Base-by-base conservation (phyloP, 2,888 invertebrate species). In the Crioceris asparagi region DNA sequence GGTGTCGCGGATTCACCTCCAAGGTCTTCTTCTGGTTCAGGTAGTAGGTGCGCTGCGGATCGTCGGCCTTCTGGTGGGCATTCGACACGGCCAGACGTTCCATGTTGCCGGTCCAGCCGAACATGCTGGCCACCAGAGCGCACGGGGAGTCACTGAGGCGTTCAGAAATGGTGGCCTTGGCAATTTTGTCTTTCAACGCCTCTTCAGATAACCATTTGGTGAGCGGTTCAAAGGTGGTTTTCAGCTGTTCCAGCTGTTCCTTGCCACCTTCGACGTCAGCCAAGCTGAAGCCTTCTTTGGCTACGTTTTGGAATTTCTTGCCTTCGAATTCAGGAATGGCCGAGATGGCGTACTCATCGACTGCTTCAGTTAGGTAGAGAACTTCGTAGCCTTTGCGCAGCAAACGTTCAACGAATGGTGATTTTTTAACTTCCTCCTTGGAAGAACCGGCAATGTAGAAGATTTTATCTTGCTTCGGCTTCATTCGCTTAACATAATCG, bases 21-120 rank as follows among this genome's bases (percentile, higher is more conserved):
- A 98, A 69, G 33, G 87, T 87, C 69, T 97, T 98, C 77, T 91
- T 96, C 66, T 94, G 93, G 58, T 79, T 83, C 29, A 92, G 69
- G 63, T 94, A 91, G 63, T 88, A 86, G 53, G 76, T 75, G 57
- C 88, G 80, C 60, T 91, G 87, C 21, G 88, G 83, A 69, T 94
- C 93, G 59, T 94, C 87, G 3, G 82, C 65, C 64, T 97, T 97
- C 64, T 94, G 92, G 66, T 97, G 96, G 11, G 97, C 94, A 68
- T 98, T 97, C 31, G 87, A 85, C 46, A 86, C 68, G 45, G 96
- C 93, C 47, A 97, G 76, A 33, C 97, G 76, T 70, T 97, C 97
- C 97, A 98, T 97, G 67, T 97, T 97, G 55, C 96, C 97, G 53
- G 96, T 94, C 96, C 96, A 97, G 50, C 96, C 96, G 68, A 92